Evolutionary conservation across 92 coral and sea anemone genomes (phyloP).

Genomic region (Paramuricea clavata): DNA sequence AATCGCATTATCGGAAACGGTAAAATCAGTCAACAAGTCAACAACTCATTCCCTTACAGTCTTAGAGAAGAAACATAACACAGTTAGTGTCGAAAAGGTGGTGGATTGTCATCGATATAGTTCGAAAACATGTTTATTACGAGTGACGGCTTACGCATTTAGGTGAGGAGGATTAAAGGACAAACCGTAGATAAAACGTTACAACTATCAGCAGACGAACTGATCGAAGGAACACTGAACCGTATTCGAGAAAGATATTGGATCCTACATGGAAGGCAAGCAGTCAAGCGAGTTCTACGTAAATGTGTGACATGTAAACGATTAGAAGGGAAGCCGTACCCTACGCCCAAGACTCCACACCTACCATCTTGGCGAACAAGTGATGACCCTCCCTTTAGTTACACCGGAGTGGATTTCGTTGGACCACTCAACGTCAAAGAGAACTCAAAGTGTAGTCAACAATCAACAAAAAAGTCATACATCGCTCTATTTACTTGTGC

Average conservation of each 20-base stretch:
- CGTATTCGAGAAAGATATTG: slow-evolving; percentile 62
- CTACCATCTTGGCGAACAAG: slow-evolving; percentile 46
- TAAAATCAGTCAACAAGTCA: background rate
- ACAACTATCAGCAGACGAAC: background rate
- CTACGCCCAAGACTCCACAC: slow-evolving; percentile 49
- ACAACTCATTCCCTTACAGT: background rate
- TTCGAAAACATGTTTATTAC: background rate
- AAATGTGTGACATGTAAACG: slow-evolving; percentile 63
- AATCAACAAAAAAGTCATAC: slow-evolving; percentile 42
- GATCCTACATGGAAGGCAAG: slow-evolving; percentile 56
- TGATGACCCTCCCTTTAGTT: slow-evolving; percentile 34
- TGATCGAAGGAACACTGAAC: slow-evolving; percentile 46
- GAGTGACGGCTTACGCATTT: background rate
- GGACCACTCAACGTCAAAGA: slow-evolving; percentile 51
- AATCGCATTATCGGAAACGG: background rate
- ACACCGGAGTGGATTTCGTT: slow-evolving; percentile 60
- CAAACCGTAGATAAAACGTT: background rate
- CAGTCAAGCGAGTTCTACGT: slow-evolving; percentile 43
- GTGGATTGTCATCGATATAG: background rate
- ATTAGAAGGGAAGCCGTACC: slow-evolving; percentile 49
- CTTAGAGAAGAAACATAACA: background rate
- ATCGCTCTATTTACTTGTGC: slow-evolving; percentile 61
- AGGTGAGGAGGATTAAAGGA: background rate
- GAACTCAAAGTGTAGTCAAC: background rate
- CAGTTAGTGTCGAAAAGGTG: background rate